These are phyloP conservation scores for Adelges cooleyi DNA, from an alignment of 1,140 invertebrate species.

Conservation along the genomic window DNA sequence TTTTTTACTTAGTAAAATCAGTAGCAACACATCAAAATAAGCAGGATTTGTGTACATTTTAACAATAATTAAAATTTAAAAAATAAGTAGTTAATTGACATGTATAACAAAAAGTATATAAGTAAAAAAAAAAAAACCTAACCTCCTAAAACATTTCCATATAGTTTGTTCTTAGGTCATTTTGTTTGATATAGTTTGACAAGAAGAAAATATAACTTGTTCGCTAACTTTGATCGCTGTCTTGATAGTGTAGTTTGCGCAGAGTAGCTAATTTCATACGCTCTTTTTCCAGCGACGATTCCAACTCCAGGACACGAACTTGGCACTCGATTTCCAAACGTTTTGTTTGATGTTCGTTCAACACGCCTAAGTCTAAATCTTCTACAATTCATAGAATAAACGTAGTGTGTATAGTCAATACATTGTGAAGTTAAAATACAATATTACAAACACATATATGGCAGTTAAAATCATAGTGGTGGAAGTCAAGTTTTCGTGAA, in stretches of 20 bases:
- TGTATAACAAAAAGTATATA: background rate
- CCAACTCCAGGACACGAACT: constrained; percentile 81
- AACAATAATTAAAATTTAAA: constrained; percentile 1
- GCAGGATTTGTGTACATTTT: too few species aligned
- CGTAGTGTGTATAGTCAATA: background rate
- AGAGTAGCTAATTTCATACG: constrained; percentile 69
- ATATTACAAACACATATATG: constrained; percentile 1
- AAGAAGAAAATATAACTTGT: background rate
- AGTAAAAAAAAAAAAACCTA: background rate
- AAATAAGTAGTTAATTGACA: background rate
- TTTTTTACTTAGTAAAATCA: background rate
- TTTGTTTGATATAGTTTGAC: background rate
- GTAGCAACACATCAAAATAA: too few species aligned
- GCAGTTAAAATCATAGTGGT: too few species aligned
- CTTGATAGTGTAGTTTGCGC: constrained; percentile 83
- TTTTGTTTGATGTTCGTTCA: constrained; percentile 89
- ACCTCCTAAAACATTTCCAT: too few species aligned
- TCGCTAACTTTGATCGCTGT: constrained; percentile 40
- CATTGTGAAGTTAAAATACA: too few species aligned
- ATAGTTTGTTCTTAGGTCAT: background rate
- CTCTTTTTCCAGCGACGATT: constrained; percentile 79
- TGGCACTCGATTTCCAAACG: constrained; percentile 91
- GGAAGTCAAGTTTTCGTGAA: too few species aligned
- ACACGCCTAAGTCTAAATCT: constrained; percentile 79
- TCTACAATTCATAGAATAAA: constrained; percentile 31